Conservation (phyloP, 2,888 invertebrate genomes). For the Piscicola geometra region DNA sequence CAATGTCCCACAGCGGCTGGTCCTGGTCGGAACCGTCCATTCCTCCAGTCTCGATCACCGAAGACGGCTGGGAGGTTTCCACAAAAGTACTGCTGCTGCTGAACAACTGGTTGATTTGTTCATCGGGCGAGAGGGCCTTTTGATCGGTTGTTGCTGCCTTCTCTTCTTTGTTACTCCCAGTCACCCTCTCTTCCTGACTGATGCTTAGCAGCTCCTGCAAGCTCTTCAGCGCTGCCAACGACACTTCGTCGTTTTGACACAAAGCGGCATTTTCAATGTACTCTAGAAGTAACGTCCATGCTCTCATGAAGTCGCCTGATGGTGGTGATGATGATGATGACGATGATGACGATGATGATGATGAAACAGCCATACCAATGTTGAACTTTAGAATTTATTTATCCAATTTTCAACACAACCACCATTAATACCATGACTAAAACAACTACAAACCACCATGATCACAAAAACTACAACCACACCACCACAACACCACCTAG, state of each 20-base stretch:
- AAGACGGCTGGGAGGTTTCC: constrained; percentile 11
- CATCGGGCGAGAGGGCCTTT: no score
- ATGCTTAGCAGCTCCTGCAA: constrained; percentile 82
- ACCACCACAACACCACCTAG: constrained; percentile 47
- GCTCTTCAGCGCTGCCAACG: constrained; percentile 88
- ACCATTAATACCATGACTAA: not conserved
- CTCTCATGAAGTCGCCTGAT: constrained; percentile 79
- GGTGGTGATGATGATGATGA: not conserved
- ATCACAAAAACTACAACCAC: no score
- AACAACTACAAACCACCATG: no score
- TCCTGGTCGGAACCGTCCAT: constrained; percentile 43
- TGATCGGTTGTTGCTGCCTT: not conserved
- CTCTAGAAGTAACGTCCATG: constrained; percentile 86
- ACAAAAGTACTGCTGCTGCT: not conserved
- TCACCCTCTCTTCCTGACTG: constrained; percentile 44
- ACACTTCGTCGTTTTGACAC: constrained; percentile 83
- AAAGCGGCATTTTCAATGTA: constrained; percentile 72
- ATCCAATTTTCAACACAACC: not conserved
- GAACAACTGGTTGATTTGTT: constrained; percentile 8
- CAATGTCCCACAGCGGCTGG: constrained; percentile 52
- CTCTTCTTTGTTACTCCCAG: not conserved
- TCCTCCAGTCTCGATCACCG: constrained; percentile 12
- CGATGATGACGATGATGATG: not conserved
- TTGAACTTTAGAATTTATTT: not conserved
- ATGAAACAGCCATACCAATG: not conserved